phyloP scores from a whole-genome alignment of 1,140 invertebrate species.

The Pinna nobilis region DNA sequence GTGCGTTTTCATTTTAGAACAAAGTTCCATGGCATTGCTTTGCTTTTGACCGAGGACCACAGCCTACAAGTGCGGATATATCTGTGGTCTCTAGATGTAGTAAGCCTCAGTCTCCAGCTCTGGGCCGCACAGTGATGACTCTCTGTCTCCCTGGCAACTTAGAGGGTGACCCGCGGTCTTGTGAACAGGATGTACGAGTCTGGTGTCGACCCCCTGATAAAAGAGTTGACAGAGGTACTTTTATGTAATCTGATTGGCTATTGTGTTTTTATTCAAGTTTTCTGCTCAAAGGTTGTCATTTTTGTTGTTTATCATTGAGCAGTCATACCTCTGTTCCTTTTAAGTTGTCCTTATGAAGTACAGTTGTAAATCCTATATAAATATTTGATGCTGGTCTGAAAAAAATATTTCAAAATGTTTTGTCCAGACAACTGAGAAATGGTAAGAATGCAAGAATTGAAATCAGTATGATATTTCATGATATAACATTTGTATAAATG shows the following conservation, averaged over 20 bases:
- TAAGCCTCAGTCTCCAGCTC: constrained; percentile 43
- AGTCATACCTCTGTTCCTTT: not conserved
- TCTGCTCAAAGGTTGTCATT: not conserved
- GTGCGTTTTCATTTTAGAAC: constrained; percentile 38
- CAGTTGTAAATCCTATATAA: not conserved
- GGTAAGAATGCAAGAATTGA: too few species aligned
- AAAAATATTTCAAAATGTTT: not conserved
- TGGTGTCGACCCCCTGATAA: constrained; percentile 53
- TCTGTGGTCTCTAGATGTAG: constrained; percentile 51
- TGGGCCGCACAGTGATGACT: constrained; percentile 47
- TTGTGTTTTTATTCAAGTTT: not conserved
- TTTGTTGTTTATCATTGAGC: not conserved
- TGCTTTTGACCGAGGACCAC: constrained; percentile 46
- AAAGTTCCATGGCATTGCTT: constrained; percentile 57
- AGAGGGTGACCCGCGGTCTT: constrained; percentile 7
- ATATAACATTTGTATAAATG: too few species aligned
- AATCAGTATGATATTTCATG: too few species aligned
- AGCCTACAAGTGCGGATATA: constrained; percentile 31
- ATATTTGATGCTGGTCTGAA: not conserved
- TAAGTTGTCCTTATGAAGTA: not conserved
- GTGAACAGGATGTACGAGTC: constrained; percentile 41
- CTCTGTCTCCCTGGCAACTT: constrained; percentile 39
- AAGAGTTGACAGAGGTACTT: constrained; percentile 45
- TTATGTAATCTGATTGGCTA: not conserved
- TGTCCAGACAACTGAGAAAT: too few species aligned